phyloP scores from a whole-genome alignment of 1,140 invertebrate species.

The Drosophila miranda region DNA sequence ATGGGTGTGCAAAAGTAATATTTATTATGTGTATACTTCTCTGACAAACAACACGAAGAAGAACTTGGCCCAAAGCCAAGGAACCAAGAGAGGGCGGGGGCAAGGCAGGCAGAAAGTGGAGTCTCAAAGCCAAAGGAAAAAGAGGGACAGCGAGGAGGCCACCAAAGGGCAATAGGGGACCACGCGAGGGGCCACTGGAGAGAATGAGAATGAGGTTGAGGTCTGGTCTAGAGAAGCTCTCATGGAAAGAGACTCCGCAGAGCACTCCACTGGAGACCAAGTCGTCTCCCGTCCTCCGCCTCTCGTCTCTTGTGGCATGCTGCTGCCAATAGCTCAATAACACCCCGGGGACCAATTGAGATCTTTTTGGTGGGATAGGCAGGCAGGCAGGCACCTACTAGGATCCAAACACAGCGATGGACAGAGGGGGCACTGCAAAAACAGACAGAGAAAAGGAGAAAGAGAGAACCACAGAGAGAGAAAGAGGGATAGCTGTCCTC shows the following conservation, averaged over 20 bases:
- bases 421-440: constrained; percentile 14
- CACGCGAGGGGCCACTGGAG: constrained; percentile 20
- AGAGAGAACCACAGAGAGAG: constrained; percentile 4
- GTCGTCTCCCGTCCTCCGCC: neutral
- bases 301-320: constrained; percentile 55
- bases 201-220: constrained; percentile 32
- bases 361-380: constrained; percentile 70
- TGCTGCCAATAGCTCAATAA: constrained; percentile 77
- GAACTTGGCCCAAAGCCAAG: constrained; percentile 5
- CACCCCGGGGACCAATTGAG: constrained; percentile 76
- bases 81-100: too few relatives aligned
- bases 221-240: neutral
- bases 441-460: constrained; percentile 10
- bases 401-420: constrained; percentile 16
- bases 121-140: neutral
- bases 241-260: neutral
- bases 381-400: constrained; percentile 36
- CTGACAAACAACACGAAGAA: constrained; percentile 57
- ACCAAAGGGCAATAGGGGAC: constrained; percentile 37
- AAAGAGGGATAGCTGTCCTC: neutral
- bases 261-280: constrained; percentile 38
- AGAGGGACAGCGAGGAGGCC: too few relatives aligned
- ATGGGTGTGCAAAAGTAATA: constrained; percentile 70
- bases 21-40: constrained; percentile 69
- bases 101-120: constrained; percentile 12